Evolutionary conservation across 1,140 invertebrate species (phyloP).

Genomic region (Tribolium castaneum): DNA sequence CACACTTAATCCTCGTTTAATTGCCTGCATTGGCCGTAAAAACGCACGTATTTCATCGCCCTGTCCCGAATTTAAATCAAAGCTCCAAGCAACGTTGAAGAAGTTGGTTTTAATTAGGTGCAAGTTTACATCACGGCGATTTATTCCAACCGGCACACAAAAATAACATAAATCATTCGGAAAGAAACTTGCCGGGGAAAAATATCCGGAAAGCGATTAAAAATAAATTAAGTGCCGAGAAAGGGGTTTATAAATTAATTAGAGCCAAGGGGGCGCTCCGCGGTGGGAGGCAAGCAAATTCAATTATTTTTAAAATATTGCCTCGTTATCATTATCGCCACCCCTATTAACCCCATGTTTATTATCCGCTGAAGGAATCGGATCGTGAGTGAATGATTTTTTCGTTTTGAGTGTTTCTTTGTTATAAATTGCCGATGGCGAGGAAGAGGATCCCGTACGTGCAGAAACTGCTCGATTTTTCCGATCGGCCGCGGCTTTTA

Average conservation of each 20-base stretch:
- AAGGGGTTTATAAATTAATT: conserved; percentile 41
- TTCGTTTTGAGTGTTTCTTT: not conserved
- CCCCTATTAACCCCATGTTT: too few relatives aligned
- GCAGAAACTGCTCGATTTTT: conserved; percentile 7
- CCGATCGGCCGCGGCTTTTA: conserved; percentile 3
- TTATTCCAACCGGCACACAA: conserved; percentile 16
- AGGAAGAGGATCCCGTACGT: not conserved
- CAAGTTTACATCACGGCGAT: not conserved
- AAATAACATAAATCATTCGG: conserved; percentile 36
- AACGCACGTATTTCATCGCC: not conserved
- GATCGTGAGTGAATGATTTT: not conserved
- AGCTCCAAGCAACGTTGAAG: not conserved
- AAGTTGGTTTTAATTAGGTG: conserved; percentile 6
- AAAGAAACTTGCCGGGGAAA: conserved; percentile 34
- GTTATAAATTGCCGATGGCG: not conserved
- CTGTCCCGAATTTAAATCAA: not conserved
- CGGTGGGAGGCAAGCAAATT: not conserved
- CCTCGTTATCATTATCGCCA: not conserved
- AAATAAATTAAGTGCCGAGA: conserved; percentile 36
- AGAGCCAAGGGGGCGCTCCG: not conserved
- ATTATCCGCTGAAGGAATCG: too few relatives aligned
- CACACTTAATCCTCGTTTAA: conserved; percentile 17
- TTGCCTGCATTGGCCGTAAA: not conserved
- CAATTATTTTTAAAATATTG: not conserved
- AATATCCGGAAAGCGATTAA: conserved; percentile 42